Conservation (phyloP, 2,888 invertebrate genomes). For the Entomobrya proxima region DNA sequence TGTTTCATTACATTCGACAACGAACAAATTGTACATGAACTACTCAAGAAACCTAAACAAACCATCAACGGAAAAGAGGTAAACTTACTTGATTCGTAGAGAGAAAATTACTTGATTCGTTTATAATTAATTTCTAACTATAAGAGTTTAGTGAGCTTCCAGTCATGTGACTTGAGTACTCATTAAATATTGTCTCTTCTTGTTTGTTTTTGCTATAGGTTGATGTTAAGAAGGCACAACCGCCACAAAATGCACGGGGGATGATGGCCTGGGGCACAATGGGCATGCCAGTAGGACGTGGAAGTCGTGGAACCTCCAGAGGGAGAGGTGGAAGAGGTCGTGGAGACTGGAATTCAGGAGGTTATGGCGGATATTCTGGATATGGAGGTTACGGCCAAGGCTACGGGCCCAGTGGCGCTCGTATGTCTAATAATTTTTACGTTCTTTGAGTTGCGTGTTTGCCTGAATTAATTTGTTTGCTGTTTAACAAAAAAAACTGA, state of each 20-base stretch:
- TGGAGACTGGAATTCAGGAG: slow-evolving; percentile 74
- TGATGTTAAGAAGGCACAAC: slow-evolving; percentile 75
- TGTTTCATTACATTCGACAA: slow-evolving; percentile 98
- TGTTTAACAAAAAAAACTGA: not conserved
- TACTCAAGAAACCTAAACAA: slow-evolving; percentile 94
- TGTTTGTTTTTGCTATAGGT: slow-evolving; percentile 71
- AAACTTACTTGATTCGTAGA: slow-evolving; percentile 66
- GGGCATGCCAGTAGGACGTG: slow-evolving; percentile 70
- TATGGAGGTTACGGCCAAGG: slow-evolving; percentile 73
- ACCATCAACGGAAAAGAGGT: slow-evolving; percentile 95
- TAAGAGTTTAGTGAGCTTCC: not conserved
- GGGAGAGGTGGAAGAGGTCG: slow-evolving; percentile 75
- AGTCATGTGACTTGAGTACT: not conserved
- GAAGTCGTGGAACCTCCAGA: slow-evolving; percentile 74
- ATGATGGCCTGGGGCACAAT: slow-evolving; percentile 74
- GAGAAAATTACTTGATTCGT: not conserved
- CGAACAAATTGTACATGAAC: slow-evolving; percentile 94
- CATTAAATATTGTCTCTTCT: not conserved
- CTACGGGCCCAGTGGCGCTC: slow-evolving; percentile 71
- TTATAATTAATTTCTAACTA: not conserved
- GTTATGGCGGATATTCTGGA: slow-evolving; percentile 72
- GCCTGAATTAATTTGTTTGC: slow-evolving; percentile 10
- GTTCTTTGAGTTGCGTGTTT: slow-evolving; percentile 64
- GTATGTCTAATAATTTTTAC: slow-evolving; percentile 62
- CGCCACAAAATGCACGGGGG: slow-evolving; percentile 75